A percentile compares a stretch with the other conserved stretches of the same genome.
Evolutionary conservation across 2,113 vertebrate species (phyloP).

Genomic region (Butorides virescens): DNA sequence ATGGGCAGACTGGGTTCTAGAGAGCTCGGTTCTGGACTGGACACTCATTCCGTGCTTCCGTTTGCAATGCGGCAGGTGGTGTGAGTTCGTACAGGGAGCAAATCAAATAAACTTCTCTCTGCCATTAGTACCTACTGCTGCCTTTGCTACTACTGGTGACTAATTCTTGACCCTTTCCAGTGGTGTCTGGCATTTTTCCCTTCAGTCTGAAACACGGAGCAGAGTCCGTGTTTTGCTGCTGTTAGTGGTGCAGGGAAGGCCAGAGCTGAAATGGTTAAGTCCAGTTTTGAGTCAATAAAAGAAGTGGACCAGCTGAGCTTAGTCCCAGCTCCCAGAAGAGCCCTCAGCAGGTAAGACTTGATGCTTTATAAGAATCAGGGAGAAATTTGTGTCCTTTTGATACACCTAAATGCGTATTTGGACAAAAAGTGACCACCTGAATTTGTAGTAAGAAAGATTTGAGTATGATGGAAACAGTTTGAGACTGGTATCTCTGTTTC

Average conservation of each 20-base stretch:
- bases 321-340: not conserved
- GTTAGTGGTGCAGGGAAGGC: not conserved
- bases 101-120: not conserved
- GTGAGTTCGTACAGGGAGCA: not conserved
- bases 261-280: not conserved
- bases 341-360: not conserved
- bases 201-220: not conserved
- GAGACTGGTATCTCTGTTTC: not conserved
- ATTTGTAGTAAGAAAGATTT: not conserved
- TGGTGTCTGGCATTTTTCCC: not conserved
- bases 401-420: not conserved
- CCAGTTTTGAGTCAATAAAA: not conserved
- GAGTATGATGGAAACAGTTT: not conserved
- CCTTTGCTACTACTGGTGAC: not conserved
- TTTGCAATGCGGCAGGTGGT: not conserved
- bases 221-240: not conserved
- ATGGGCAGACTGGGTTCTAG: not conserved
- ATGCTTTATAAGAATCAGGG: not conserved
- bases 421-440: not conserved
- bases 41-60: not conserved
- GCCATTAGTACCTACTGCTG: not conserved
- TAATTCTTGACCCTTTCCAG: not conserved
- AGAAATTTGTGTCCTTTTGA: not conserved
- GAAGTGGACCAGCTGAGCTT: not conserved
- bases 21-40: not conserved